phyloP scores from a whole-genome alignment of 2,888 invertebrate genomes.

The Hydrotaea diabolus region DNA sequence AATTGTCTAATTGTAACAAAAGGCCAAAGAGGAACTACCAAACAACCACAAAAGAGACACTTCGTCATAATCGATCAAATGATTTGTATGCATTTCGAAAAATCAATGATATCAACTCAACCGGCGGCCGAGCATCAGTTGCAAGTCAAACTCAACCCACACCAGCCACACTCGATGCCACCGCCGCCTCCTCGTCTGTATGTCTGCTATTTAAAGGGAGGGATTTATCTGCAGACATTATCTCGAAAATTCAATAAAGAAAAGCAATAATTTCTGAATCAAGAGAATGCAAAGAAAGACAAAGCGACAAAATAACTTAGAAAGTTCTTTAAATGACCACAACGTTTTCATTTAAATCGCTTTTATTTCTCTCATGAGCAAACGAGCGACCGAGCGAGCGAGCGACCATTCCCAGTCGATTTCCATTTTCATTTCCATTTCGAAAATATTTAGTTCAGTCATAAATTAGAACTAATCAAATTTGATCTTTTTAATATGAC shows the following conservation, averaged over 20 bases:
- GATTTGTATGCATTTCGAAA: conserved; percentile 20
- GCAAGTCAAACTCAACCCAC: not conserved
- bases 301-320: conserved; percentile 30
- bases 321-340: conserved; percentile 38
- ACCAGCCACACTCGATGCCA: not conserved
- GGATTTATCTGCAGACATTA: conserved; percentile 34
- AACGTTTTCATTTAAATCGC: conserved; percentile 44
- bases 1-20: conserved; percentile 45
- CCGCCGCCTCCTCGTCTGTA: not conserved
- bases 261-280: conserved; percentile 44
- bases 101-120: not conserved
- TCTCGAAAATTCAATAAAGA: conserved; percentile 48
- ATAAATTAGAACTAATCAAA: conserved; percentile 63
- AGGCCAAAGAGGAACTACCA: not conserved
- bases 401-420: conserved; percentile 9
- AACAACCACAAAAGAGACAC: conserved; percentile 22
- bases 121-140: not conserved
- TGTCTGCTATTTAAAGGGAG: not conserved
- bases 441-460: conserved; percentile 51
- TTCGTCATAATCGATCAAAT: conserved; percentile 62
- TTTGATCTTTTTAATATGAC: conserved; percentile 51
- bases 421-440: conserved; percentile 39
- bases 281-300: not conserved
- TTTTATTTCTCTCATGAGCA: conserved; percentile 16
- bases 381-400: not conserved